A percentile compares a stretch with the other conserved stretches of the same genome.
Evolutionary conservation across 2,888 invertebrate genomes (phyloP).

Genomic region (Odontothrips loti): DNA sequence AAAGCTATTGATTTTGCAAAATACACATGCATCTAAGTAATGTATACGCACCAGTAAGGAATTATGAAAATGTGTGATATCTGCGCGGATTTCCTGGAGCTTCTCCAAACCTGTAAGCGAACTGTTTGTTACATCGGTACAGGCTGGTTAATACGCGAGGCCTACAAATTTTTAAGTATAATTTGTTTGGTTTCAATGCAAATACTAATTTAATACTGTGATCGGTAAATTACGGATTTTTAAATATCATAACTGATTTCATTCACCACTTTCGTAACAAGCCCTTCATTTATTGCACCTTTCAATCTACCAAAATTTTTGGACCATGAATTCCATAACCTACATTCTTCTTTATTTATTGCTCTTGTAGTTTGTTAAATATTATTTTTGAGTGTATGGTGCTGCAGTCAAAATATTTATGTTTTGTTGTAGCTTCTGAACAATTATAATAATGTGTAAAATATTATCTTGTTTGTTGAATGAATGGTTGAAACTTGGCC

Average conservation of each 20-base stretch:
- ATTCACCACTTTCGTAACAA: conserved; percentile 5
- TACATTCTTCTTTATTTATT: conserved; percentile 7
- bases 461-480: too few species aligned
- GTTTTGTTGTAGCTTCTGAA: too few species aligned
- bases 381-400: too few species aligned
- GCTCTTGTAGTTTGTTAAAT: neutral
- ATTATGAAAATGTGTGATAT: conserved; percentile 74
- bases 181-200: neutral
- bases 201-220: neutral
- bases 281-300: neutral
- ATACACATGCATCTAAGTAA: conserved; percentile 21
- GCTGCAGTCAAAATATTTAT: too few species aligned
- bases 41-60: neutral
- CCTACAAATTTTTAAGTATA: neutral
- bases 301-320: neutral
- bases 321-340: neutral
- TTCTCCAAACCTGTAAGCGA: conserved; percentile 76
- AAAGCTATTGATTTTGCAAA: conserved; percentile 18
- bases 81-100: conserved; percentile 89
- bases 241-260: neutral
- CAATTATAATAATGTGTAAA: too few species aligned
- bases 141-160: neutral
- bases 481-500: neutral
- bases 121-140: neutral
- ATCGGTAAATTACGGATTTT: neutral